These are phyloP conservation scores for Pseudococcus longispinus DNA, from an alignment of 2,888 invertebrate species.

Conservation along the genomic window DNA sequence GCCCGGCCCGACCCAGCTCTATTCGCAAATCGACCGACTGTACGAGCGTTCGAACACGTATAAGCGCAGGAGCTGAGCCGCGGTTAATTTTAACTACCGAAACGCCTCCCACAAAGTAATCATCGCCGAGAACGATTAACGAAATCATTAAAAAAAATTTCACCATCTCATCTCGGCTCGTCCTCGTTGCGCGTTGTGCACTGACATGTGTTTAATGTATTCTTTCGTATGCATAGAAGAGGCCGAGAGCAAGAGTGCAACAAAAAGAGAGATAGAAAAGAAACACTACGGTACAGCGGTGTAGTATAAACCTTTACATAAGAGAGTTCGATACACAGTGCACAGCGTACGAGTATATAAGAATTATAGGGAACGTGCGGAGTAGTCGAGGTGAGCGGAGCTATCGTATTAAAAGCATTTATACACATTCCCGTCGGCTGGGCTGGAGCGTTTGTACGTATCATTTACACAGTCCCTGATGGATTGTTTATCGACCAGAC, in stretches of 20 bases:
- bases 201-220: background rate
- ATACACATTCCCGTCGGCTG: background rate
- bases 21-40: background rate
- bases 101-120: conserved; percentile 21
- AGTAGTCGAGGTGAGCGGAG: background rate
- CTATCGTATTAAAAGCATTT: background rate
- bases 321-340: background rate
- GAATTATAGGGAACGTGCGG: background rate
- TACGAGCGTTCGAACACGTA: background rate
- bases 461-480: conserved; percentile 36
- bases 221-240: background rate
- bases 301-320: background rate
- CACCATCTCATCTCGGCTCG: background rate
- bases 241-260: background rate
- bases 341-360: background rate
- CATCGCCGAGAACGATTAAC: conserved; percentile 11
- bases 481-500: conserved; percentile 44
- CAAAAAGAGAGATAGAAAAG: background rate
- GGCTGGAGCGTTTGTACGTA: background rate
- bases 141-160: background rate
- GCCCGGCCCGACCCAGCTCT: background rate
- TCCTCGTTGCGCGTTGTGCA: background rate
- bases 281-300: too few species aligned
- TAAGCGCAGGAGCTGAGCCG: background rate
- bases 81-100: conserved; percentile 13